These are phyloP conservation scores for Yponomeuta cagnagella DNA, from an alignment of 2,888 invertebrate species.

Conservation along the genomic window DNA sequence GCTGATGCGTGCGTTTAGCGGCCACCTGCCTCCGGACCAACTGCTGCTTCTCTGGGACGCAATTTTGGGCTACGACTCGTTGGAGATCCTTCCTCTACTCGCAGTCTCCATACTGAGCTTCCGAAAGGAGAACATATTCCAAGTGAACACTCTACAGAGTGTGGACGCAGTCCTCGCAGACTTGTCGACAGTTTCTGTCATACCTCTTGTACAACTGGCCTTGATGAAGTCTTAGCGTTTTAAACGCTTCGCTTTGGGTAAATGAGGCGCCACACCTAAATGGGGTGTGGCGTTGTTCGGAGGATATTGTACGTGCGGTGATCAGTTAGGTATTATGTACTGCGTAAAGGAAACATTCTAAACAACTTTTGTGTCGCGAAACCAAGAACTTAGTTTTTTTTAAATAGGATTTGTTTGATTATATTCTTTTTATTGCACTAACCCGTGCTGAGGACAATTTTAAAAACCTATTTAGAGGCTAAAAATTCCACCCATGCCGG, in stretches of 20 bases:
- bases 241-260: neutral
- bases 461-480: too few relatives aligned
- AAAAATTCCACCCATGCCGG: too few relatives aligned
- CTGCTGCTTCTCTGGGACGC: conserved; percentile 95
- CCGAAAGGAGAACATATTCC: conserved; percentile 88
- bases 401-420: too few relatives aligned
- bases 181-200: conserved; percentile 89
- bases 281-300: too few relatives aligned
- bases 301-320: too few relatives aligned
- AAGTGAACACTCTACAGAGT: conserved; percentile 82
- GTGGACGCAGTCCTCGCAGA: conserved; percentile 92
- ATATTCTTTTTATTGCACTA: too few relatives aligned
- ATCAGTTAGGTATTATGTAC: too few relatives aligned
- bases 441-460: too few relatives aligned
- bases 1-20: conserved; percentile 97
- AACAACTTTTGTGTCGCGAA: too few relatives aligned
- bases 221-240: conserved; percentile 72
- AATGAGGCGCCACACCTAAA: neutral
- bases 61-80: conserved; percentile 90
- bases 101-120: conserved; percentile 90
- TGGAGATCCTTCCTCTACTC: conserved; percentile 91
- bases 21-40: conserved; percentile 94
- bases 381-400: too few relatives aligned
- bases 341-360: too few relatives aligned
- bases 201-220: conserved; percentile 88